Conservation (phyloP, 2,113 vertebrate genomes). For the Orientallactaga bullata region DNA sequence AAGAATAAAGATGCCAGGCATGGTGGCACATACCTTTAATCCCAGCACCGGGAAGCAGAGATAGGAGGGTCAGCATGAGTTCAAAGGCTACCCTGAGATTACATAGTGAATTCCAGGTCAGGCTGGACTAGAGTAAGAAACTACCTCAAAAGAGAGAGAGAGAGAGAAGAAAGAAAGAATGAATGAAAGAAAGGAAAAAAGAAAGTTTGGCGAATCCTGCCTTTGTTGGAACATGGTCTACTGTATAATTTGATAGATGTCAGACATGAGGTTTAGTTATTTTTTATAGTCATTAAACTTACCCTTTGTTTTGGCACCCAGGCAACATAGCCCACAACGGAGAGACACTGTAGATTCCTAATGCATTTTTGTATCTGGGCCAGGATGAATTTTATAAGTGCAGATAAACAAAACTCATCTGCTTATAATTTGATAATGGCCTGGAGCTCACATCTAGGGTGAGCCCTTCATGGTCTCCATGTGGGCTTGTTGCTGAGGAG, state of each 20-base stretch:
- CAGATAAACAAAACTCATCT: slow-evolving; percentile 65
- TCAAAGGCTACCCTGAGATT: no score
- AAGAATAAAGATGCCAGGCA: no score
- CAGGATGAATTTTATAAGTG: slow-evolving; percentile 64
- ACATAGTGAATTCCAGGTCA: no score
- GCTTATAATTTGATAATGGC: slow-evolving; percentile 63
- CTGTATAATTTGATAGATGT: neutral
- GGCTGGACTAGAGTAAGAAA: no score
- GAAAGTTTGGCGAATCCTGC: neutral
- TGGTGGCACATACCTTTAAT: no score
- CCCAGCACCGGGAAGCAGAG: no score
- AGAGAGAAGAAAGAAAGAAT: neutral
- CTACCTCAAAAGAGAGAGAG: neutral
- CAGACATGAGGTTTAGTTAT: slow-evolving; percentile 15
- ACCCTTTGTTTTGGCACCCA: slow-evolving; percentile 43
- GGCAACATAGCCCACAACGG: slow-evolving; percentile 53
- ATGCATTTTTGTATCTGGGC: slow-evolving; percentile 69
- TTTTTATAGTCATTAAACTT: slow-evolving; percentile 32
- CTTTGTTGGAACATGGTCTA: neutral
- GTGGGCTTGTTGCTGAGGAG: slow-evolving; percentile 3
- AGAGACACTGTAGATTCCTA: slow-evolving; percentile 60
- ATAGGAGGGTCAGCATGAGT: no score
- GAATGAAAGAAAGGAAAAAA: neutral
- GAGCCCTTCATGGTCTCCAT: slow-evolving; percentile 15
- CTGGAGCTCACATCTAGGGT: slow-evolving; percentile 61